These are phyloP conservation scores for Lissonota sp. DNA, from an alignment of 2,888 invertebrate species.

Conservation along the genomic window DNA sequence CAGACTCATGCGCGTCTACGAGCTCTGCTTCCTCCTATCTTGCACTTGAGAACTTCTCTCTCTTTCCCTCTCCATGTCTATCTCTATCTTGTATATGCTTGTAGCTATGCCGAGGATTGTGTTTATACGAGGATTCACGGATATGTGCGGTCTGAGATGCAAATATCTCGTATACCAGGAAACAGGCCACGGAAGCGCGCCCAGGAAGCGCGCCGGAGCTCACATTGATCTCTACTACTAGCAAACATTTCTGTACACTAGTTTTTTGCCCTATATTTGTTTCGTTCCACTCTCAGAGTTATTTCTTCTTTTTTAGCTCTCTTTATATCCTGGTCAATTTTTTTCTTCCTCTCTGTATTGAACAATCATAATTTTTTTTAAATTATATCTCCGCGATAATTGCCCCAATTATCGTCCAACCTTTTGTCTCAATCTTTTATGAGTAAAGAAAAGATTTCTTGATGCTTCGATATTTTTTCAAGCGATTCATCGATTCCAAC, in stretches of 20 bases:
- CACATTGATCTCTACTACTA: constrained; percentile 46
- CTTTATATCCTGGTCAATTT: neutral
- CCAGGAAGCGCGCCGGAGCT: constrained; percentile 12
- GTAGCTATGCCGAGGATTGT: constrained; percentile 47
- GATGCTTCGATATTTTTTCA: too few relatives aligned
- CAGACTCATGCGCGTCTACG: constrained; percentile 8
- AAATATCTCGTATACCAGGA: constrained; percentile 29
- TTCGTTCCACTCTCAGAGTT: too few relatives aligned
- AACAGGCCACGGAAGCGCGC: neutral
- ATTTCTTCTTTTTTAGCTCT: too few relatives aligned
- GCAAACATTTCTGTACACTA: neutral
- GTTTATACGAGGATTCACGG: constrained; percentile 47
- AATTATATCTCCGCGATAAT: constrained; percentile 20
- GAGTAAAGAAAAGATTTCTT: too few relatives aligned
- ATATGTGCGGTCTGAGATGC: constrained; percentile 41
- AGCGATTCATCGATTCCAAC: too few relatives aligned
- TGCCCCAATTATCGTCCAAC: constrained; percentile 13
- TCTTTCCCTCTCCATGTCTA: constrained; percentile 36
- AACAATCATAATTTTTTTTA: constrained; percentile 13
- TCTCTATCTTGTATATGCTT: constrained; percentile 36
- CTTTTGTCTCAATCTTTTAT: neutral
- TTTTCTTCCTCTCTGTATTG: neutral
- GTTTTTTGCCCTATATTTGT: neutral
- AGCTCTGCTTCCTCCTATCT: constrained; percentile 57
- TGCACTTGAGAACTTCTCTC: constrained; percentile 18